Evolutionary conservation across 2,113 vertebrate species (phyloP).

Genomic region (Pelvicachromis taeniatus): DNA sequence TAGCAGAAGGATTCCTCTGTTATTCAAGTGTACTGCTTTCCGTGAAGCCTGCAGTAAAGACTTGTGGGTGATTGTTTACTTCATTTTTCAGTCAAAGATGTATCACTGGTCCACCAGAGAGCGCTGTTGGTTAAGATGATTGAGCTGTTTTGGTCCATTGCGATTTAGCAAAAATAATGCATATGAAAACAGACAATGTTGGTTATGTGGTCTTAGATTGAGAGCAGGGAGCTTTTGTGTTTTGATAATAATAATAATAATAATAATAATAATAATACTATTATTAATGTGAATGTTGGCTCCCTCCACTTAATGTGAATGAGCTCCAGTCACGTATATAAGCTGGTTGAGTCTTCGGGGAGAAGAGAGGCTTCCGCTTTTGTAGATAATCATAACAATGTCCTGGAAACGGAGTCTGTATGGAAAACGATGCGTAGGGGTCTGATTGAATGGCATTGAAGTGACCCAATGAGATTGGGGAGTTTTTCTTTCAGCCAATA

Average conservation of each 20-base stretch:
- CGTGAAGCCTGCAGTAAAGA: neutral
- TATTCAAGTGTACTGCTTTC: neutral
- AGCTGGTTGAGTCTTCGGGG: too few relatives aligned
- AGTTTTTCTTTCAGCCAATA: constrained; percentile 23
- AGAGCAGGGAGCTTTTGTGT: neutral
- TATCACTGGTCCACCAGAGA: constrained; percentile 28
- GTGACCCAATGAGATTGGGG: neutral
- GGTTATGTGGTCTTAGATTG: neutral
- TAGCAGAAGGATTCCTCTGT: too few relatives aligned
- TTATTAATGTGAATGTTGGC: neutral
- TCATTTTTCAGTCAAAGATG: neutral
- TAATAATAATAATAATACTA: neutral
- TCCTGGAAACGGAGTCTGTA: neutral
- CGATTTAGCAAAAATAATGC: neutral
- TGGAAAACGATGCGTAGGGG: neutral
- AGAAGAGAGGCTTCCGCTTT: neutral
- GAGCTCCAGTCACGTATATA: neutral
- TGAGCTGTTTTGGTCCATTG: neutral
- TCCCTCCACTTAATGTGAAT: neutral
- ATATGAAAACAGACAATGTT: neutral
- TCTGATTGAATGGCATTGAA: constrained; percentile 24
- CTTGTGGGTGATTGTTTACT: neutral
- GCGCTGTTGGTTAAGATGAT: constrained; percentile 1
- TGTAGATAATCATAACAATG: neutral
- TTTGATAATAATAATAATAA: neutral